A percentile compares a stretch with the other conserved stretches of the same genome.
Evolutionary conservation across 2,113 vertebrate species (phyloP).

Genomic region (Malurus cyaneus): DNA sequence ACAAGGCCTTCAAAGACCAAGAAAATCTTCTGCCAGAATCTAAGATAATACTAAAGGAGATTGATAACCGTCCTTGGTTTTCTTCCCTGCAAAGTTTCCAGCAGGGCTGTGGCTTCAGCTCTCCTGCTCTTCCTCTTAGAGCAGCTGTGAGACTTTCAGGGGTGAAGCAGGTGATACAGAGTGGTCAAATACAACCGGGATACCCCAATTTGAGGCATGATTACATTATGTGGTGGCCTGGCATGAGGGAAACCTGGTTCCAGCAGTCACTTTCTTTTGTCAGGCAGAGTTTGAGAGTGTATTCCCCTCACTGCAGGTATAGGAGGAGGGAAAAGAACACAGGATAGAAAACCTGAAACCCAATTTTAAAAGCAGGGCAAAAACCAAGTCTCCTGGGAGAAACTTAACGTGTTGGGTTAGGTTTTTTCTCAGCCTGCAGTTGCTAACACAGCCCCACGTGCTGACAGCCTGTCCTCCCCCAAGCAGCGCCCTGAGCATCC

Average conservation of each 20-base stretch:
- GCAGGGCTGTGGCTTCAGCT: background rate
- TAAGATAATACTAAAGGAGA: background rate
- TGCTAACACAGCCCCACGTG: background rate
- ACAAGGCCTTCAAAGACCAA: background rate
- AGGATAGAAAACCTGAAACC: background rate
- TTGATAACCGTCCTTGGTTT: background rate
- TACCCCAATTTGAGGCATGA: rapidly evolving
- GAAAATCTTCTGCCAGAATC: background rate
- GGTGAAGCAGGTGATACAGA: background rate
- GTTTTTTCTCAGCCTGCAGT: background rate
- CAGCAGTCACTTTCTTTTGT: background rate
- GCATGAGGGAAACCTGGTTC: background rate
- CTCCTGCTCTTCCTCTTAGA: background rate
- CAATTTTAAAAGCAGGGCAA: background rate
- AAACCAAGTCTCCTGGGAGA: background rate
- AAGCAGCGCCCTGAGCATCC: rapidly evolving
- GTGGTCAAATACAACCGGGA: background rate
- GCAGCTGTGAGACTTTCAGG: background rate
- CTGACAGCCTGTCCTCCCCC: background rate
- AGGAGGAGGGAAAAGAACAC: background rate
- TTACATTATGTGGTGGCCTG: background rate
- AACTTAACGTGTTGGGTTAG: background rate
- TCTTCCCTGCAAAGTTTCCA: background rate
- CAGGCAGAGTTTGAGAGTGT: background rate
- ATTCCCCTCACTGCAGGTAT: background rate